Conservation (phyloP, 2,797 vertebrate species). For the Cynodonichthys magdalenae region DNA sequence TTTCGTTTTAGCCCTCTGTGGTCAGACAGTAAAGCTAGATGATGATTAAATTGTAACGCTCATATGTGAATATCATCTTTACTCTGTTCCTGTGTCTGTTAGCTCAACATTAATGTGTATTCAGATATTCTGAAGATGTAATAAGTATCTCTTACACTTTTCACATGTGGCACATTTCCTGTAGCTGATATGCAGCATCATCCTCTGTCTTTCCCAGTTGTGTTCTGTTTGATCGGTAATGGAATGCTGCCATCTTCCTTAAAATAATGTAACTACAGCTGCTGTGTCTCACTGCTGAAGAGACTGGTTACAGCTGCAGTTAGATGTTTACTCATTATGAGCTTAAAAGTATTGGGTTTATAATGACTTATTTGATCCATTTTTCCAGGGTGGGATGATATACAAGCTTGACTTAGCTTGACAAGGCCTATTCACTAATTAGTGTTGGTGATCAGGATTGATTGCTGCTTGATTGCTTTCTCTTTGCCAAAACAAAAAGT, state of each 20-base stretch:
- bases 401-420: too few relatives aligned
- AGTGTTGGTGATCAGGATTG: too few relatives aligned
- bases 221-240: constrained; percentile 41
- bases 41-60: background rate
- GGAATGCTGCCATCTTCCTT: constrained; percentile 72
- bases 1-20: too few relatives aligned
- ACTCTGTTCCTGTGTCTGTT: constrained; percentile 5
- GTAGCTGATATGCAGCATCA: constrained; percentile 37
- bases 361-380: too few relatives aligned
- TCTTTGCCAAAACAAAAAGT: too few relatives aligned
- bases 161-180: constrained; percentile 42
- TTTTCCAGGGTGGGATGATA: too few relatives aligned
- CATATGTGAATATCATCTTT: background rate
- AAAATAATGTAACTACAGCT: constrained; percentile 50
- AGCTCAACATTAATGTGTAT: constrained; percentile 8
- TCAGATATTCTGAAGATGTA: constrained; percentile 19
- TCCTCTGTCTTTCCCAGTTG: constrained; percentile 31
- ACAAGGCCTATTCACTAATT: too few relatives aligned
- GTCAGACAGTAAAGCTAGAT: too few relatives aligned
- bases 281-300: background rate
- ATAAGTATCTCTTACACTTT: constrained; percentile 50
- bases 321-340: too few relatives aligned
- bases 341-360: too few relatives aligned
- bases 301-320: background rate
- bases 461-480: too few relatives aligned